A percentile compares a stretch with the other conserved stretches of the same genome.
These are phyloP conservation scores for Drepana arcuata DNA, from an alignment of 1,140 invertebrate species.

Conservation along the genomic window DNA sequence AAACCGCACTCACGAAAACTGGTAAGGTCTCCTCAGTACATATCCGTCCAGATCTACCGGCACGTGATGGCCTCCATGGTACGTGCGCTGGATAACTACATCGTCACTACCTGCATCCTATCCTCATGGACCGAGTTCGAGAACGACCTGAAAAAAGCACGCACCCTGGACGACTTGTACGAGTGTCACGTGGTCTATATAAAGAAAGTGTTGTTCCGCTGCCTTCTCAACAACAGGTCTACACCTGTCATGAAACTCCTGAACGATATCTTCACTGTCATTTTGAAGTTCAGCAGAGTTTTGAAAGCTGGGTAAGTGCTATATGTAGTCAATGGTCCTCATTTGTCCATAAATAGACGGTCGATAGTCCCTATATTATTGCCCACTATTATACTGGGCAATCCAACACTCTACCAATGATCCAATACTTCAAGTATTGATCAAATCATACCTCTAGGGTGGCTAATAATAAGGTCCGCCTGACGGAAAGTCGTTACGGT, in stretches of 20 bases:
- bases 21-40: slow-evolving; percentile 73
- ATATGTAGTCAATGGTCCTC: no score
- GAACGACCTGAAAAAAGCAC: slow-evolving; percentile 74
- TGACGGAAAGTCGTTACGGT: no score
- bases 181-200: slow-evolving; percentile 79
- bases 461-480: no score
- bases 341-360: no score
- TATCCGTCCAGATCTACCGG: slow-evolving; percentile 76
- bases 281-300: slow-evolving; percentile 78
- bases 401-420: no score
- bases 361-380: no score
- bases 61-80: slow-evolving; percentile 83
- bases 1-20: slow-evolving; percentile 57
- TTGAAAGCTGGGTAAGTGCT: slow-evolving; percentile 64
- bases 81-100: slow-evolving; percentile 80
- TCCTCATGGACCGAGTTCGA: slow-evolving; percentile 81
- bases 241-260: slow-evolving; percentile 76
- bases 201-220: slow-evolving; percentile 80
- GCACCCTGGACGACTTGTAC: slow-evolving; percentile 79
- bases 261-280: slow-evolving; percentile 78
- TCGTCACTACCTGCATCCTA: slow-evolving; percentile 79
- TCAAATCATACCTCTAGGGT: no score
- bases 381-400: no score
- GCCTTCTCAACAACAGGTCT: slow-evolving; percentile 78
- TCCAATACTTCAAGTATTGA: no score